These are phyloP conservation scores for Branchinecta lindahli DNA, from an alignment of 1,140 invertebrate genomes.

Conservation along the genomic window DNA sequence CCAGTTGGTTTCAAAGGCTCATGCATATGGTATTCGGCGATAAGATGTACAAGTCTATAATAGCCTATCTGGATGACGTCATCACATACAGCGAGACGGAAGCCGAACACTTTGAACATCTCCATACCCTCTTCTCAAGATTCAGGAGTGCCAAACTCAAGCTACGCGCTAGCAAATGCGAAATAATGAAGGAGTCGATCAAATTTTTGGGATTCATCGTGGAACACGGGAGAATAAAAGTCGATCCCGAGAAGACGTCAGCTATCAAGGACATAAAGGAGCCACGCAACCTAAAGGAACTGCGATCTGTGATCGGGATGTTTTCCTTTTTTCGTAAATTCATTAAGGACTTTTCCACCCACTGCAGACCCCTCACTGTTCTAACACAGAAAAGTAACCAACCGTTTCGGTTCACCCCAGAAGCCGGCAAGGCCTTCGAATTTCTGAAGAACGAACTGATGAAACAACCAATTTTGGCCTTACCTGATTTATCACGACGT, in stretches of 20 bases:
- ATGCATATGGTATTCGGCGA: constrained; percentile 24
- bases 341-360: neutral
- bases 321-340: neutral
- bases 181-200: neutral
- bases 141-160: neutral
- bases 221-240: neutral
- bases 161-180: neutral
- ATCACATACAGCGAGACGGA: neutral
- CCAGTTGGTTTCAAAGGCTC: constrained; percentile 27
- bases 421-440: neutral
- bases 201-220: neutral
- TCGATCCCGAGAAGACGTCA: neutral
- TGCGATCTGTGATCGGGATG: neutral
- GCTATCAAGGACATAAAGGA: neutral
- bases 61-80: constrained; percentile 20
- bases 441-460: neutral
- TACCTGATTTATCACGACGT: too few species aligned
- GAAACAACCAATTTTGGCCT: neutral
- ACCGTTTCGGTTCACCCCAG: neutral
- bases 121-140: neutral
- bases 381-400: neutral
- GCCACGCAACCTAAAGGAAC: neutral
- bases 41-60: constrained; percentile 15
- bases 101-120: neutral
- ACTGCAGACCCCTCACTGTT: neutral